Base-by-base conservation (phyloP, 2,113 vertebrate species). In the Andinoacara biseriatus region DNA sequence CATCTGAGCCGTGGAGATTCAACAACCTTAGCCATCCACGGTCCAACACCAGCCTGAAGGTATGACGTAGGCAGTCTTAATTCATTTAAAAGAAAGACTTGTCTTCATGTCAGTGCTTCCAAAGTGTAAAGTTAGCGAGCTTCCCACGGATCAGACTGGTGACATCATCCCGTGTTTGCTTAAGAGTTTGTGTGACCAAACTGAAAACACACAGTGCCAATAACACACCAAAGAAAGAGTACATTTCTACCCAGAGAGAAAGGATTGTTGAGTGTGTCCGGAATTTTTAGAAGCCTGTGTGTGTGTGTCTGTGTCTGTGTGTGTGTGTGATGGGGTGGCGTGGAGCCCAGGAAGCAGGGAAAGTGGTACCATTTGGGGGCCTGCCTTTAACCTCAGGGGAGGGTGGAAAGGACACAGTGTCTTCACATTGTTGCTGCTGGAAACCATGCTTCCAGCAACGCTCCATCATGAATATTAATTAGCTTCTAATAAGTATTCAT, bases 31-130 rank as follows among this genome's bases (percentile, higher is more conserved):
- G 96, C 90, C 97, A 97, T 78, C 96, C 97, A 0, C 96, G 95
- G 9, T 98, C 97, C 89, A 97, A 99, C 95, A 97, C 97, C 80
- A 99, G 98, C 90, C 96, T 99, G 5, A 97, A 99, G 97, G 98
- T 99, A 91, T 10, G 43, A 67, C 5, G 35, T n/a, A 22, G 4
- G 31, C 22, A 49, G 10, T n/a, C 18, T 24, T 6, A 13, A 78
- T 57, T 43, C 46, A n/a, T 72, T 2, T 7, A 24, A 65, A 74
- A 59, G 26, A 49, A 14, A 57, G 26, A 43, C 20, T 3, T 46
- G 3, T 60, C 24, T 46, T 67, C 11, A 17, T 56, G 5, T 76
- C 14, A 24, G 24, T n/a, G 13, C 62, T 7, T 52, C 4, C 15
- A 72, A 75, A 82, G 61, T 43, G 58, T n/a, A 40, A 81, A 40